Evolutionary conservation across 1,140 invertebrate species (phyloP).

Genomic region (Diuraphis noxia): DNA sequence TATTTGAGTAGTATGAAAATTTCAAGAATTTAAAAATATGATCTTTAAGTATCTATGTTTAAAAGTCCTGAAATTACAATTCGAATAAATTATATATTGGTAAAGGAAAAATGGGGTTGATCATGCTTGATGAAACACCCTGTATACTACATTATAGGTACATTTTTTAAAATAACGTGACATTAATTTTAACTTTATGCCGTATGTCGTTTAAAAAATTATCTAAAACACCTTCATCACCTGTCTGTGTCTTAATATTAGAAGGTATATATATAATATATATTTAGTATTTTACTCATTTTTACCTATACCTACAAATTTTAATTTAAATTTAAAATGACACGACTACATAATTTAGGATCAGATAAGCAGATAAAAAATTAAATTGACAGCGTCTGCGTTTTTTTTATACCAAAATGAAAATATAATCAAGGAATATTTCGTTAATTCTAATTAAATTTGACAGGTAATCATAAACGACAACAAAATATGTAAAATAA

Average conservation of each 20-base stretch:
- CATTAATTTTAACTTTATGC: too few species aligned
- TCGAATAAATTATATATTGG: too few species aligned
- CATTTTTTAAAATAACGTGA: too few species aligned
- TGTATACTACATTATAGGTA: too few species aligned
- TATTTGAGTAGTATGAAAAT: too few species aligned
- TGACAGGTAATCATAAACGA: background rate
- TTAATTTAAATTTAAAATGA: background rate
- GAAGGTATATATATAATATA: background rate
- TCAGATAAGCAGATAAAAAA: constrained; percentile 11
- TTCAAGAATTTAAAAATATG: too few species aligned
- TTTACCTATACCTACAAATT: background rate
- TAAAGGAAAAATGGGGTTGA: too few species aligned
- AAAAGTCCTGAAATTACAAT: too few species aligned
- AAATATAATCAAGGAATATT: background rate
- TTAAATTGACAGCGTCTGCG: background rate
- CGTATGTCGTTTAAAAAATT: background rate
- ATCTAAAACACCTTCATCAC: background rate
- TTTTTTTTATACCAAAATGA: background rate
- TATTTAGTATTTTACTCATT: background rate
- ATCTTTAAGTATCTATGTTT: too few species aligned
- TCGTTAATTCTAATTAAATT: background rate
- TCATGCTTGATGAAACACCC: too few species aligned
- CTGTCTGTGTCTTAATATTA: background rate
- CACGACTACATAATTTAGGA: constrained; percentile 1
- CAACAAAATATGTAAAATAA: background rate